phyloP scores from a whole-genome alignment of 1,140 invertebrate genomes.

The Cephus cinctus region DNA sequence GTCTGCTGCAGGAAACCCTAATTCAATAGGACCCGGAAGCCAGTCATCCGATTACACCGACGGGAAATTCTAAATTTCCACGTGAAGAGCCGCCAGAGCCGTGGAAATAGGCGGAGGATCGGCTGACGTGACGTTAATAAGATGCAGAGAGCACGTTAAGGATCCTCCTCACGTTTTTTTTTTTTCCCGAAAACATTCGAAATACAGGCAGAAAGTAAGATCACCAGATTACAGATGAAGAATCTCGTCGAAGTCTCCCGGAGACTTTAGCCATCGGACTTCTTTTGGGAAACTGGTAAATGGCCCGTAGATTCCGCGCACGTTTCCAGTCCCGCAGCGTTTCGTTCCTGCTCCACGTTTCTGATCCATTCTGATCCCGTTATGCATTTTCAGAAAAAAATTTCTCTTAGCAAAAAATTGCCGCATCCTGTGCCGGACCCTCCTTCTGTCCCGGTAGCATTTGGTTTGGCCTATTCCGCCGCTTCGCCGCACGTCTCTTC shows the following conservation, averaged over 20 bases:
- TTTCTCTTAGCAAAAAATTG: slow-evolving; percentile 24
- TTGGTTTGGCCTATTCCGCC: slow-evolving; percentile 14
- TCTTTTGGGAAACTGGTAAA: slow-evolving; percentile 1
- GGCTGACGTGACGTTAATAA: background rate
- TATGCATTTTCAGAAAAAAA: slow-evolving; percentile 38
- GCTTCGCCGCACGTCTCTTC: background rate
- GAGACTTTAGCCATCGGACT: slow-evolving; percentile 7
- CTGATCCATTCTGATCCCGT: slow-evolving; percentile 31
- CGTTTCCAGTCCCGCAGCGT: slow-evolving; percentile 15
- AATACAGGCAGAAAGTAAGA: background rate
- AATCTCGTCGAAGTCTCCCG: slow-evolving; percentile 5
- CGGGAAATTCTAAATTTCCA: slow-evolving; percentile 4
- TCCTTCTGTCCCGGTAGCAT: slow-evolving; percentile 16
- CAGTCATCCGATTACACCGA: background rate
- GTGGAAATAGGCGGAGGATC: background rate
- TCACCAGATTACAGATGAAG: too few species aligned
- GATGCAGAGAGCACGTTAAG: slow-evolving; percentile 1
- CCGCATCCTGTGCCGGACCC: slow-evolving; percentile 33
- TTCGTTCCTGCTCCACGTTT: background rate
- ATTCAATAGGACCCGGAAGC: background rate
- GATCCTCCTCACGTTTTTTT: background rate
- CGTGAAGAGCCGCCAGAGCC: background rate
- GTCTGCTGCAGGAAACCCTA: slow-evolving; percentile 27
- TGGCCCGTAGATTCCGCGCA: slow-evolving; percentile 24
- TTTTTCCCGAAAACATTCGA: background rate